Base-by-base conservation (phyloP, 2,113 vertebrate genomes). In the Carollia perspicillata region DNA sequence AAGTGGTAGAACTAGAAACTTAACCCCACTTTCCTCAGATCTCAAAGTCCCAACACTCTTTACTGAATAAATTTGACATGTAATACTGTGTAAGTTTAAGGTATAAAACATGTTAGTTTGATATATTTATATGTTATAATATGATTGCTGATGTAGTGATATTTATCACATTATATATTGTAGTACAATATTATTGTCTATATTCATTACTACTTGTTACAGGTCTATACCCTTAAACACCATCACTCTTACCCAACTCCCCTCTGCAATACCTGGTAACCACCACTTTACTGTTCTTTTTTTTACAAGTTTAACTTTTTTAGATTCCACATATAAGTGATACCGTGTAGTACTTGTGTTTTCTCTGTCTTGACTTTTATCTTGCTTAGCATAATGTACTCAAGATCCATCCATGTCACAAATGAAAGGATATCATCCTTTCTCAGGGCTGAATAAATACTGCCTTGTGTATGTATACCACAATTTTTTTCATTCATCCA, bases 21-120 rank as follows among this genome's bases (percentile, higher is more conserved):
- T 53, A 94, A 93, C 71, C 47, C n/a, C 68, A 86, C 40, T 92
- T 92, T 65, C 78, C 72, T 72, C 72, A 49, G 68, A 78, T 81
- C 88, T 92, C 79, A 89, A 78, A 81, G 78, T 51, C 40, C 79
- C 84, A 92, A 69, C 51, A 40, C 26, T 10, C 47, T 78, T 79
- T 37, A 55, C 37, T 79, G n/a, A 79, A 55, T 79, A 79, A 28
- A 40, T 37, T 37, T 37, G 51, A 79, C 51, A 79, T 58, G 51
- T 58, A 55, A 40, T 35, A 58, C 23, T 79, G n/a, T 79, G 14
- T 80, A 40, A 40, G 26, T 40, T 80, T 80, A 80, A 30, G 14
- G 35, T 58, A 13, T 80, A 30, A 80, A 58, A 13, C 35, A 40
- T 80, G 23, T 80, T 58, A 80, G 35, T 80, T 58, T 80, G 37